Conservation (phyloP, 92 coral and sea anemone species). For the Umimayanthus kanabou region DNA sequence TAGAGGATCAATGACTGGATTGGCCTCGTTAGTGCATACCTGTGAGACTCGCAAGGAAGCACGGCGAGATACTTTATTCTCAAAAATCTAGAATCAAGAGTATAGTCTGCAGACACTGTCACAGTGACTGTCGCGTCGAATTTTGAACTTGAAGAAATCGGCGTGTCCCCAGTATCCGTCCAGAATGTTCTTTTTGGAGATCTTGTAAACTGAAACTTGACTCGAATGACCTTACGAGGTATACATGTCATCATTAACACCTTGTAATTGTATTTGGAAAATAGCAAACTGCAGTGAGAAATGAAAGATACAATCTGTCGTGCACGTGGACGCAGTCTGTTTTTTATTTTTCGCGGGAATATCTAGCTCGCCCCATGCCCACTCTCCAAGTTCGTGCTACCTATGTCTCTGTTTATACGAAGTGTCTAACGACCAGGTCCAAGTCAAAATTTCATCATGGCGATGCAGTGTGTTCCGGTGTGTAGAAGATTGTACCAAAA, state of each 20-base stretch:
- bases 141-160: neutral
- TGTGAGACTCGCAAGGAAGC: neutral
- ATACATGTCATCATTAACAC: neutral
- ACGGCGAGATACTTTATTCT: neutral
- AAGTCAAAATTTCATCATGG: slow-evolving; percentile 46
- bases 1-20: too few species aligned
- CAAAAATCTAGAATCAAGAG: neutral
- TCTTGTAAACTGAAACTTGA: neutral
- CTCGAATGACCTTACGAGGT: neutral
- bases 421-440: neutral
- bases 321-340: neutral
- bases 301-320: neutral
- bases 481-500: slow-evolving; percentile 31
- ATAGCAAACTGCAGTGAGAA: neutral
- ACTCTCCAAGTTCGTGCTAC: neutral
- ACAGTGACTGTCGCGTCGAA: neutral
- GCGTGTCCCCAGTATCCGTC: neutral
- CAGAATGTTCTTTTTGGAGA: neutral
- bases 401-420: neutral
- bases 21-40: neutral
- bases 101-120: neutral
- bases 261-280: too few species aligned
- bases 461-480: slow-evolving; percentile 9
- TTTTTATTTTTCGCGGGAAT: slow-evolving; percentile 21
- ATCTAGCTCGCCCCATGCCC: neutral